phyloP scores from a whole-genome alignment of 1,140 invertebrate genomes.

The Orussus abietinus region DNA sequence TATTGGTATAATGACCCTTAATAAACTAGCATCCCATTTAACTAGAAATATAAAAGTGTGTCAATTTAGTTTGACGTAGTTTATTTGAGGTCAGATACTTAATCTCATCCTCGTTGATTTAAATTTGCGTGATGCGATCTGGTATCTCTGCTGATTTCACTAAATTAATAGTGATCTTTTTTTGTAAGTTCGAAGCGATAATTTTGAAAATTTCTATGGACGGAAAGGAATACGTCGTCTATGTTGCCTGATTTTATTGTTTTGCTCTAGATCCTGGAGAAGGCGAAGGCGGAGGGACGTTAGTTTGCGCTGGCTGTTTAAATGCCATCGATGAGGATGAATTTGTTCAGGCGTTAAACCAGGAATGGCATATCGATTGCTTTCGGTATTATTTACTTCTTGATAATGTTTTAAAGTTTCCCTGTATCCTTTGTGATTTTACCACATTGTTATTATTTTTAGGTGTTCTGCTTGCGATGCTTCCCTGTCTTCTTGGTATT shows the following conservation, averaged over 20 bases:
- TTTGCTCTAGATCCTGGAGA: constrained; percentile 47
- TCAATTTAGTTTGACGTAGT: no score
- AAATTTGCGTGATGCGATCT: constrained; percentile 2
- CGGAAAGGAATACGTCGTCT: background rate
- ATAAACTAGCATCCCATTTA: background rate
- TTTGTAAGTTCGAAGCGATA: background rate
- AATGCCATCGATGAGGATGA: constrained; percentile 70
- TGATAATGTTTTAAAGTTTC: constrained; percentile 8
- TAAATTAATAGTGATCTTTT: constrained; percentile 5
- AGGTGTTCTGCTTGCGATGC: constrained; percentile 86
- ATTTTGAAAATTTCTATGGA: background rate
- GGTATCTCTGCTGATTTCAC: no score
- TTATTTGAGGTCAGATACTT: no score
- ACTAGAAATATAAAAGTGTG: background rate
- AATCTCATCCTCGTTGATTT: constrained; percentile 22
- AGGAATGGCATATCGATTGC: constrained; percentile 85
- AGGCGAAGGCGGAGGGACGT: constrained; percentile 36
- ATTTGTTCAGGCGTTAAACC: constrained; percentile 72
- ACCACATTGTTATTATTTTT: constrained; percentile 23
- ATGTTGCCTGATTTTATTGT: constrained; percentile 6
- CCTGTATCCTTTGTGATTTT: background rate
- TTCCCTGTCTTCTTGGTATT: constrained; percentile 85
- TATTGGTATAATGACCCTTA: background rate
- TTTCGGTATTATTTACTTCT: constrained; percentile 61
- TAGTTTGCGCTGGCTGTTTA: constrained; percentile 68